Evolutionary conservation across 2,113 vertebrate genomes (phyloP), one percentile per base, ranked within the genome.

Genomic region (Lepus europaeus): DNA sequence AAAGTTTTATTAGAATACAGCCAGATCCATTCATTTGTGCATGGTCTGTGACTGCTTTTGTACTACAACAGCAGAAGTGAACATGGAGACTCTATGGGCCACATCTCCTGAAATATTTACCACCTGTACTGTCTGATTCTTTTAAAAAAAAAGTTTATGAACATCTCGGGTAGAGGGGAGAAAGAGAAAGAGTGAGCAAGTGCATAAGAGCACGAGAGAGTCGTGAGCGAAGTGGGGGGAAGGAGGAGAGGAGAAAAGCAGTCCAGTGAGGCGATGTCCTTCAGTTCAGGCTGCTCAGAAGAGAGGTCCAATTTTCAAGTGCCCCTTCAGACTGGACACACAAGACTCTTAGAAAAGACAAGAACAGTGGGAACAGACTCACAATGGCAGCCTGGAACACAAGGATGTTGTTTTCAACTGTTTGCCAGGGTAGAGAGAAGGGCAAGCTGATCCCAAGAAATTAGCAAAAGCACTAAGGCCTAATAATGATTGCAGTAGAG

Each of bases 401-500:
- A 66, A 90, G 92, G 68, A 49, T 78, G 17, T 4, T 91, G 80
- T 80, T 88, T 69, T 93, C 93, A 86, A n/a, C 78, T 51, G 59
- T 77, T 97, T 89, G 89, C 89, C 95, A 95, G 97, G 96, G 73
- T 96, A 97, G 92, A 95, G 93, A 98, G 97, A 98, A 98, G 97
- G 97, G 97, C 98, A 98, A 97, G 97, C 96, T 66, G 94, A 96
- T 97, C 97, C 97, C 97, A 97, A 97, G 97, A 98, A 98, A 97
- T 98, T 97, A 97, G 97, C 97, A 98, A 98, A 98, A 98, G 96
- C 97, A 97, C 93, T 95, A 96, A 98, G 95, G 96, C 81, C 97
- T 98, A 97, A 98, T 98, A 98, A 98, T 97, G 96, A 98, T 96
- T 96, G 94, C 96, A 96, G 95, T 96, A 96, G 95, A 98, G 98